Percentiles rank a stretch among this genome's conserved stretches.
phyloP scores from a whole-genome alignment of 2,797 vertebrate genomes.

The Cossypha polioptera region DNA sequence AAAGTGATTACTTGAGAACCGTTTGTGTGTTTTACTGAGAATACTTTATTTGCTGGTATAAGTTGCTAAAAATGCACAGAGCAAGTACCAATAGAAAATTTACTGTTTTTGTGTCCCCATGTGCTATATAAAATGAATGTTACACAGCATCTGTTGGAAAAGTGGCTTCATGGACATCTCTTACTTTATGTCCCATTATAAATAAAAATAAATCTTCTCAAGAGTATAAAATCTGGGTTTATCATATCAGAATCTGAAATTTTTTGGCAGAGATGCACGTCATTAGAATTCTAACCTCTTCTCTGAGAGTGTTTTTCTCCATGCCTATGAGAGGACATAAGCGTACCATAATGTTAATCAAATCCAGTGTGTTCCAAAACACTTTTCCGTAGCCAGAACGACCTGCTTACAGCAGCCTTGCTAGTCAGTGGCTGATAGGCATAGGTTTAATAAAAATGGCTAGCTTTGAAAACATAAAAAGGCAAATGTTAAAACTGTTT shows the following conservation, averaged over 20 bases:
- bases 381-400: conserved; percentile 75
- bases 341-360: conserved; percentile 78
- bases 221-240: conserved; percentile 84
- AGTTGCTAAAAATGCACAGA: conserved; percentile 85
- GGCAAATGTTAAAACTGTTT: conserved; percentile 85
- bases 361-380: conserved; percentile 83
- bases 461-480: conserved; percentile 85
- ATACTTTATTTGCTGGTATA: conserved; percentile 86
- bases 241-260: conserved; percentile 72
- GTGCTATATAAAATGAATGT: conserved; percentile 83
- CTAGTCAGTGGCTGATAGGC: conserved; percentile 75
- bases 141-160: conserved; percentile 83
- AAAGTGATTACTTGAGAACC: conserved; percentile 83
- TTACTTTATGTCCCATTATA: conserved; percentile 82
- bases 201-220: conserved; percentile 87
- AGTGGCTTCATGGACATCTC: conserved; percentile 81
- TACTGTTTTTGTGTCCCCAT: conserved; percentile 79
- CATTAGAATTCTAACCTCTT: conserved; percentile 72
- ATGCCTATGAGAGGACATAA: conserved; percentile 70
- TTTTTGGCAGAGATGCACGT: conserved; percentile 81
- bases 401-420: conserved; percentile 71
- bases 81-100: conserved; percentile 83
- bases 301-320: conserved; percentile 67
- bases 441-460: conserved; percentile 82
- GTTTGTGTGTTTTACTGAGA: conserved; percentile 81